phyloP scores from a whole-genome alignment of 2,797 vertebrate genomes.

The Pogonophryne albipinna region DNA sequence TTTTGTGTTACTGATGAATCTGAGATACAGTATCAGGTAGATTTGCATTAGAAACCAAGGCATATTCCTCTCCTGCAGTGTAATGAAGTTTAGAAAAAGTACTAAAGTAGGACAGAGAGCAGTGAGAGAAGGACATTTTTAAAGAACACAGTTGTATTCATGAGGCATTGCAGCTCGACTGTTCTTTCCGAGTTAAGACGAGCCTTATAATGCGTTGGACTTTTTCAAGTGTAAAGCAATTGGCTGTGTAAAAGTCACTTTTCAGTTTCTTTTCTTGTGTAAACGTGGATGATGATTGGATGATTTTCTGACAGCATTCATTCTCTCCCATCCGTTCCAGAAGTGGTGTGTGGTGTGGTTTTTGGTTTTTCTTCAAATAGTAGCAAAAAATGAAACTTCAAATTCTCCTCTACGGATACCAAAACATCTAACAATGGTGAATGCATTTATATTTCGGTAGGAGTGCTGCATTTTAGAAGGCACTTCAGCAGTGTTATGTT shows the following conservation, averaged over 20 bases:
- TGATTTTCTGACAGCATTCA: slow-evolving; percentile 12
- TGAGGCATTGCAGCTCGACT: slow-evolving; percentile 55
- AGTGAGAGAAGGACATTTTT: slow-evolving; percentile 63
- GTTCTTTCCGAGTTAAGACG: slow-evolving; percentile 54
- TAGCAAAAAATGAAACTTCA: slow-evolving; percentile 11
- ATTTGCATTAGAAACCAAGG: slow-evolving; percentile 44
- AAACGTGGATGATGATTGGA: slow-evolving; percentile 35
- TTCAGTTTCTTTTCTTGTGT: slow-evolving; percentile 35
- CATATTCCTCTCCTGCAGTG: slow-evolving; percentile 39
- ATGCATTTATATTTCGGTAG: not conserved
- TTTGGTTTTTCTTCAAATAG: not conserved
- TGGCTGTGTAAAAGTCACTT: slow-evolving; percentile 27
- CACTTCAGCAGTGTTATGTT: not conserved
- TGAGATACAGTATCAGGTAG: slow-evolving; percentile 35
- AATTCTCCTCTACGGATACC: not conserved
- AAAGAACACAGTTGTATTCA: slow-evolving; percentile 71
- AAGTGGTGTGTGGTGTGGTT: not conserved
- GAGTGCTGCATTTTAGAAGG: not conserved
- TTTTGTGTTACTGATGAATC: slow-evolving; percentile 47
- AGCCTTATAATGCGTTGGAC: slow-evolving; percentile 42
- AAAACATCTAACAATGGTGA: not conserved
- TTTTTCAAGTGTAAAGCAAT: slow-evolving; percentile 36
- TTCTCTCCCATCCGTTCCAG: not conserved
- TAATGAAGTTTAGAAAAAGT: slow-evolving; percentile 63
- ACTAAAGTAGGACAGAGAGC: slow-evolving; percentile 50